A percentile compares a stretch with the other conserved stretches of the same genome.
Conservation (phyloP, 2,113 vertebrate species). For the Acanthochromis polyacanthus region DNA sequence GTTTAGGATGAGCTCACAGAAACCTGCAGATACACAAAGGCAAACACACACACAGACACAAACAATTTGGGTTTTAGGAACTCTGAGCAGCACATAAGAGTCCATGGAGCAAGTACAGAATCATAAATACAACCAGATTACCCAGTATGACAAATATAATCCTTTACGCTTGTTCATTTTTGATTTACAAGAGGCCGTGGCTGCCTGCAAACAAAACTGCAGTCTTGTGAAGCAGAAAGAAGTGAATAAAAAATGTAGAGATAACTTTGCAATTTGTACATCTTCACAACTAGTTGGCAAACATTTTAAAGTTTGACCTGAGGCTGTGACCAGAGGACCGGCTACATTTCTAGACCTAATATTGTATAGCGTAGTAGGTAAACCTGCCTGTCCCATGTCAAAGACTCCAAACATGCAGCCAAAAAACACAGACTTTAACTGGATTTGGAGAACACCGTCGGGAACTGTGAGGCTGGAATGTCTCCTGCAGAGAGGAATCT, state of each 20-base stretch:
- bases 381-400: no score
- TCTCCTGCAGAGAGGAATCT: no score
- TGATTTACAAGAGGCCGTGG: neutral
- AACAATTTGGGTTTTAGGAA: neutral
- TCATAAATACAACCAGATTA: neutral
- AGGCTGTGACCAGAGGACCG: neutral
- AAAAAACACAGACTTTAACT: no score
- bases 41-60: neutral
- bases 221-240: neutral
- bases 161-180: neutral
- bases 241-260: neutral
- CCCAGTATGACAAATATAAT: neutral
- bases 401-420: no score
- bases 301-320: conserved; percentile 3
- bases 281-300: neutral
- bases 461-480: no score
- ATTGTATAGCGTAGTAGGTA: no score
- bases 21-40: neutral
- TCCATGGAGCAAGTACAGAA: neutral
- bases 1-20: conserved; percentile 42
- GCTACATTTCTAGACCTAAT: no score
- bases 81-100: neutral
- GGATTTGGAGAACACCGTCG: no score
- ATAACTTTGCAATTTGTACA: conserved; percentile 1
- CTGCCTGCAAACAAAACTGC: neutral